A percentile compares a stretch with the other conserved stretches of the same genome.
Conservation (phyloP, 2,888 invertebrate species). For the Heliothis peltigera region DNA sequence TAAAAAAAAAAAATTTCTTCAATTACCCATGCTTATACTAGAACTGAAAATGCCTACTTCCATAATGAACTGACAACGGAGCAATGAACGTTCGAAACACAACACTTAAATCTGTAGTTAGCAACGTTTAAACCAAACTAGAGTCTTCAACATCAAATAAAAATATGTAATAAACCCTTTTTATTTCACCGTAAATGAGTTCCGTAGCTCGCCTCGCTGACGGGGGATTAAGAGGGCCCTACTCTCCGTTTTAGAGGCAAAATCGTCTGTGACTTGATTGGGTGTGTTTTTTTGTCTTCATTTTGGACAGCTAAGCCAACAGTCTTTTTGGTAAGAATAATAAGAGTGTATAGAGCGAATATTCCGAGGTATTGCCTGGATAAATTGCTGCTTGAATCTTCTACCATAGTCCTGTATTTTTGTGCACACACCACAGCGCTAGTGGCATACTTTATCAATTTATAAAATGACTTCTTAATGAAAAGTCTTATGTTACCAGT, state of each 20-base stretch:
- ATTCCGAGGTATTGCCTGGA: no score
- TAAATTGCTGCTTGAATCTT: no score
- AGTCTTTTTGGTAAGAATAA: not conserved
- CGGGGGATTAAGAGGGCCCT: slow-evolving; percentile 72
- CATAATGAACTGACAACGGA: slow-evolving; percentile 42
- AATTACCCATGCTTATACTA: no score
- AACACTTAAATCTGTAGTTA: slow-evolving; percentile 53
- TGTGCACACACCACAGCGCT: no score
- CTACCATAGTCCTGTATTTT: no score
- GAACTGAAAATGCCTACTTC: slow-evolving; percentile 4
- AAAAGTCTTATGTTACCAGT: no score
- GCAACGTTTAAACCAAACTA: slow-evolving; percentile 58
- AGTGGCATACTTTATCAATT: no score
- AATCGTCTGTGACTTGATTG: slow-evolving; percentile 36
- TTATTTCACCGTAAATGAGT: slow-evolving; percentile 84
- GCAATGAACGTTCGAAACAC: slow-evolving; percentile 35
- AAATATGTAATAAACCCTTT: slow-evolving; percentile 84
- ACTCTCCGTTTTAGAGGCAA: slow-evolving; percentile 58
- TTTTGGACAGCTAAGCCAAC: not conserved
- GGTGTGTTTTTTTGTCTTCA: not conserved
- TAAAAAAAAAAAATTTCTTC: no score
- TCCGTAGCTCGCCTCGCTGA: slow-evolving; percentile 76
- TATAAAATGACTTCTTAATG: no score
- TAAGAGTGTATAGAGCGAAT: no score
- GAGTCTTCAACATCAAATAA: slow-evolving; percentile 76